These are phyloP conservation scores for Castor canadensis DNA, from an alignment of 2,113 vertebrate species.

Conservation along the genomic window DNA sequence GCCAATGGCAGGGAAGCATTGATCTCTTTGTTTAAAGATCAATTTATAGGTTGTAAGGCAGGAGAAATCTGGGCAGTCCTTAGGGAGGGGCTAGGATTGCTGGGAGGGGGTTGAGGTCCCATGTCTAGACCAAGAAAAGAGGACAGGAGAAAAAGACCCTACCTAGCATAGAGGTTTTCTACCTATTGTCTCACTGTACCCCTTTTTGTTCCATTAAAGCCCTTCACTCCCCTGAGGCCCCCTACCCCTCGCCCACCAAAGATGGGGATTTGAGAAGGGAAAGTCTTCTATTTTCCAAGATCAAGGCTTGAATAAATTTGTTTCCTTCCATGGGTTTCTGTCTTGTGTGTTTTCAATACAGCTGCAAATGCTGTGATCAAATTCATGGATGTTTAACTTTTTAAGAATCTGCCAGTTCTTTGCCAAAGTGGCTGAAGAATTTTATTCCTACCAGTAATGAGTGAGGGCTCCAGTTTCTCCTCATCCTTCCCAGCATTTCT, in stretches of 20 bases:
- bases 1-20: too few relatives aligned
- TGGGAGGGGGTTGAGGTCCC: neutral
- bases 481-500: neutral
- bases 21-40: too few relatives aligned
- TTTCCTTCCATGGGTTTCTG: neutral
- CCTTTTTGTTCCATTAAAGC: too few relatives aligned
- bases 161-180: neutral
- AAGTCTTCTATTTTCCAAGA: neutral
- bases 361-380: neutral
- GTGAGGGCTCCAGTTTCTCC: neutral
- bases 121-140: neutral
- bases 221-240: neutral
- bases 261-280: neutral
- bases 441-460: neutral
- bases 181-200: neutral
- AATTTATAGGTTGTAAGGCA: too few relatives aligned
- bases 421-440: neutral
- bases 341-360: neutral
- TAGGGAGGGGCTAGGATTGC: too few relatives aligned
- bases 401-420: neutral
- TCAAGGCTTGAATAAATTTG: neutral
- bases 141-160: too few relatives aligned
- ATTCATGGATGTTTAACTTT: neutral
- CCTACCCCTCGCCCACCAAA: too few relatives aligned
- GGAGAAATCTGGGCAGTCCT: too few relatives aligned